phyloP scores from a whole-genome alignment of 1,140 invertebrate genomes.

The Steinernema feltiae region DNA sequence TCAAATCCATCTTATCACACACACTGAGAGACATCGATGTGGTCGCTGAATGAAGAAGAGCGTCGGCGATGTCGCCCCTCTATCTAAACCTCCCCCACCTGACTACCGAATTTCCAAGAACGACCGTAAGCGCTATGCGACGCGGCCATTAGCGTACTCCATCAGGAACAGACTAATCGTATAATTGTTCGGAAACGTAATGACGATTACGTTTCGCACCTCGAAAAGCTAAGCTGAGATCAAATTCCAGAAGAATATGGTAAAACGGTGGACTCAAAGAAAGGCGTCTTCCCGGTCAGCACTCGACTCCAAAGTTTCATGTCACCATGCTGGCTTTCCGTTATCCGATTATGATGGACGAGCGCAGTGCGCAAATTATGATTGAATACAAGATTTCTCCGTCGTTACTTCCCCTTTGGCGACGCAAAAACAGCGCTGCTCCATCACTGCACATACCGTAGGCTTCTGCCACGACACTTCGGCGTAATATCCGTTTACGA shows the following conservation, averaged over 20 bases:
- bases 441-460: neutral
- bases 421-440: neutral
- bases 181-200: too few relatives aligned
- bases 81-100: neutral
- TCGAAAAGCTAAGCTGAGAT: too few relatives aligned
- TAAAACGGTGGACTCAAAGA: too few relatives aligned
- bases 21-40: neutral
- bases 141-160: too few relatives aligned
- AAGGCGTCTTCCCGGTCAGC: too few relatives aligned
- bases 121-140: neutral
- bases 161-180: neutral
- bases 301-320: neutral
- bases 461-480: neutral
- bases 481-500: constrained; percentile 5
- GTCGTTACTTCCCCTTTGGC: neutral
- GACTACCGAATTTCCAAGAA: neutral
- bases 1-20: constrained; percentile 14
- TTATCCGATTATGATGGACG: neutral
- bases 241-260: too few relatives aligned
- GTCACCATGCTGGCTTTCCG: neutral
- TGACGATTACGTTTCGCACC: too few relatives aligned
- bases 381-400: neutral
- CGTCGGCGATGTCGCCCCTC: too few relatives aligned
- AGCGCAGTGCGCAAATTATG: neutral
- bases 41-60: neutral